Base-by-base conservation (phyloP, 2,888 invertebrate species). In the Brenthis daphne region DNA sequence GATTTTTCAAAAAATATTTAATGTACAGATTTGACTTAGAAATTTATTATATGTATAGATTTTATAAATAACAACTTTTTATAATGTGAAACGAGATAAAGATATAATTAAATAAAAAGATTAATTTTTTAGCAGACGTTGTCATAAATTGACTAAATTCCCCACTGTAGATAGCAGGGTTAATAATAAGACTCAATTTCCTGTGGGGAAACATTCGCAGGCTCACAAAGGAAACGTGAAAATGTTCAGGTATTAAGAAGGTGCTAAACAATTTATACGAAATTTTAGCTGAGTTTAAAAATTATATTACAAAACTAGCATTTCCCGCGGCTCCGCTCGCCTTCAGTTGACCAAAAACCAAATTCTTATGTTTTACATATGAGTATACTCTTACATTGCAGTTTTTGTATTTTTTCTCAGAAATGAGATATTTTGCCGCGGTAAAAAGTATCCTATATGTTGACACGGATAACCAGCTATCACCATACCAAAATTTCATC, bases 121-220 rank as follows among this genome's bases (percentile, higher is more conserved):
- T 56, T 55, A 51, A 16, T 56, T 61, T 67, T 70, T 53, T 50
- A 61, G 56, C 51, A n/a, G 48, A 60, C 48, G 61, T 60, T 61
- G 63, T 68, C 57, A 60, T 37, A 66, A 71, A 67, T 64, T 58
- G 69, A 60, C 56, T 57, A 58, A 66, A 71, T 65, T 60, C 53
- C 50, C 54, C 67, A 61, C 29, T 57, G 54, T 55, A 64, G 54
- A 56, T 48, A 16, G 56, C 65, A 58, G 58, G 64, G 61, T 68
- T 74, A 65, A 69, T 70, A 79, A 78, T 75, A 74, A 76, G 74
- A 73, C 65, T 73, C 76, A 76, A 77, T 79, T 77, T 77, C 73
- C 77, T 72, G 63, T 60, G 71, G 70, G 37, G 73, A 76, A 76
- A 75, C 75, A 73, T 77, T 75, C 64, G 65, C 70, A 65, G 68